Conservation (phyloP, 1,140 invertebrate species). For the Aleiodes sp. region DNA sequence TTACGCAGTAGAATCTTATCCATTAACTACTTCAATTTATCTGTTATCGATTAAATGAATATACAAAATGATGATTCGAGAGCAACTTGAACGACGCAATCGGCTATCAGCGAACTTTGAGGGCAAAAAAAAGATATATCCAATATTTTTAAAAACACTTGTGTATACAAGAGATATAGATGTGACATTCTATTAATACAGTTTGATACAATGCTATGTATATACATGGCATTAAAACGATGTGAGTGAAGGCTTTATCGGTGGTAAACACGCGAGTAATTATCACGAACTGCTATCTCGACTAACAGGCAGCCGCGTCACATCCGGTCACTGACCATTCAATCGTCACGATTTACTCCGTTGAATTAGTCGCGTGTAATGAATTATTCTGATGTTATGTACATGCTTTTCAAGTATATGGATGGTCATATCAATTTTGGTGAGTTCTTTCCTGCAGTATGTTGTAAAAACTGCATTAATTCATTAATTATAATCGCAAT, state of each 20-base stretch:
- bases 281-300: slow-evolving; percentile 52
- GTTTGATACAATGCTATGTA: neutral
- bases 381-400: slow-evolving; percentile 15
- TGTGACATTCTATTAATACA: neutral
- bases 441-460: neutral
- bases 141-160: too few species aligned
- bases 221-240: neutral
- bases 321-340: slow-evolving; percentile 62
- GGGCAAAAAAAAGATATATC: too few species aligned
- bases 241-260: slow-evolving; percentile 43
- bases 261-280: slow-evolving; percentile 57
- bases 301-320: slow-evolving; percentile 44
- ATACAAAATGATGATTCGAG: too few species aligned
- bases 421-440: slow-evolving; percentile 5
- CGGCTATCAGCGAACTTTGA: too few species aligned
- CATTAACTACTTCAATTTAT: too few species aligned
- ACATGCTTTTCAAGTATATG: neutral
- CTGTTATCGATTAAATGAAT: too few species aligned
- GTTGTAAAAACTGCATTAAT: slow-evolving; percentile 15
- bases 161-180: too few species aligned
- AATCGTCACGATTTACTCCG: slow-evolving; percentile 50
- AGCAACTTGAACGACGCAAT: too few species aligned
- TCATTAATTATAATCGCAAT: neutral
- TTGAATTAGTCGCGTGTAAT: slow-evolving; percentile 11
- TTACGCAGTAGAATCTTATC: too few species aligned